Base-by-base conservation (phyloP, 2,888 invertebrate species). In the Lithodes maja region DNA sequence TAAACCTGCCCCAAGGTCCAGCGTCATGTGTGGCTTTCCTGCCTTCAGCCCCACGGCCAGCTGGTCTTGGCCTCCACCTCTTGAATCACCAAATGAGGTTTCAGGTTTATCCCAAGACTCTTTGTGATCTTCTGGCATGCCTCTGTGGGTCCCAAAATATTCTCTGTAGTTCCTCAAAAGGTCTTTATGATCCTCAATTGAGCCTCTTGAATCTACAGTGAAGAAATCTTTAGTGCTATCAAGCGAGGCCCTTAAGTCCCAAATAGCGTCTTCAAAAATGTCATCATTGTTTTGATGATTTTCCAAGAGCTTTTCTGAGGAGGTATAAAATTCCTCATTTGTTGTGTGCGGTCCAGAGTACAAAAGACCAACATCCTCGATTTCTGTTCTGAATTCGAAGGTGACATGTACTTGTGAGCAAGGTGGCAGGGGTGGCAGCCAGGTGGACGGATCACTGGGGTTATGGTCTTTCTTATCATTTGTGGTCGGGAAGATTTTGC, bases 401-500 rank as follows among this genome's bases (percentile, higher is more conserved):
- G 2, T 78, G 52, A 78, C 9, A 53, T 78, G 78, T 2, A 78
- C 53, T 53, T 5, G 5, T 9, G 15, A 52, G 78, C 78, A 78
- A 9, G 78, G 53, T 52, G 78, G 78, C 1, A 78, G 52, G 50
- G 78, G 78, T 12, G 78, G 53, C n/a, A 78, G 78, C 78, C 78
- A 78, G 12, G 53, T 53, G 61, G 61, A 61, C 9, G 78, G 52
- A 2, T 53, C 52, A n/a, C 78, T n/a, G 15, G 53, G 52, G 12
- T 2, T 78, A n/a, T 12, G 50, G 52, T 50, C 53, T 7, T 12
- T 61, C 7, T 61, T 5, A 12, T 61, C 33, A 33, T 33, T 33
- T 33, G 33, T 33, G 3, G 75, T 49, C 1, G 49, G 78, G 9
- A 9, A 52, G n/a, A 78, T 52, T n/a, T 53, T n/a, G 52, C 78